A percentile compares a stretch with the other conserved stretches of the same genome.
phyloP scores from a whole-genome alignment of 2,888 invertebrate species.

The Callyntrura guangdongensis region DNA sequence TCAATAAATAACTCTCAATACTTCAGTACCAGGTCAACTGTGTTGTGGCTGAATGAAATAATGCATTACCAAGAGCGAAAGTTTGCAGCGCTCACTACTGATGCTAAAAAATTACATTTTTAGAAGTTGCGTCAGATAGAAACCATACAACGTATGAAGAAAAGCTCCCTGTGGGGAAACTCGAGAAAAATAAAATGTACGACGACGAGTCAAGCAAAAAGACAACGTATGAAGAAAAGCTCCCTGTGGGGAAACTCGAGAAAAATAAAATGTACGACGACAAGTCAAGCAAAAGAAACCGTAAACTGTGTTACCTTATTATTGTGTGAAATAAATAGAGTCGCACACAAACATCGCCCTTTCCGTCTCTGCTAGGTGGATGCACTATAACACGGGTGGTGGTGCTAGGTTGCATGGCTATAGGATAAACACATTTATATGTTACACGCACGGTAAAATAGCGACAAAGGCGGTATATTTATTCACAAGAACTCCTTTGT shows the following conservation, averaged over 20 bases:
- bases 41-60: no score
- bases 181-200: constrained; percentile 15
- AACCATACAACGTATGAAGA: not conserved
- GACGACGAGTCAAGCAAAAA: constrained; percentile 11
- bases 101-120: no score
- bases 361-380: not conserved
- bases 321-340: constrained; percentile 23
- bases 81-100: no score
- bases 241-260: constrained; percentile 39
- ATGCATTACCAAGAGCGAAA: no score
- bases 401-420: not conserved
- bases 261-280: constrained; percentile 14
- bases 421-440: not conserved
- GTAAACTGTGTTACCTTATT: constrained; percentile 35
- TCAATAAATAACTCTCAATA: no score
- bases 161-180: constrained; percentile 27
- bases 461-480: not conserved
- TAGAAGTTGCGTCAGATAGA: no score
- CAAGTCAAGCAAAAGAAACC: constrained; percentile 19
- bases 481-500: constrained; percentile 27
- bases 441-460: not conserved
- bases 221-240: not conserved
- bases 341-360: not conserved
- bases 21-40: no score
- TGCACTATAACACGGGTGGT: not conserved